Base-by-base conservation (phyloP, 2,888 invertebrate species). In the Parnassius smintheus region DNA sequence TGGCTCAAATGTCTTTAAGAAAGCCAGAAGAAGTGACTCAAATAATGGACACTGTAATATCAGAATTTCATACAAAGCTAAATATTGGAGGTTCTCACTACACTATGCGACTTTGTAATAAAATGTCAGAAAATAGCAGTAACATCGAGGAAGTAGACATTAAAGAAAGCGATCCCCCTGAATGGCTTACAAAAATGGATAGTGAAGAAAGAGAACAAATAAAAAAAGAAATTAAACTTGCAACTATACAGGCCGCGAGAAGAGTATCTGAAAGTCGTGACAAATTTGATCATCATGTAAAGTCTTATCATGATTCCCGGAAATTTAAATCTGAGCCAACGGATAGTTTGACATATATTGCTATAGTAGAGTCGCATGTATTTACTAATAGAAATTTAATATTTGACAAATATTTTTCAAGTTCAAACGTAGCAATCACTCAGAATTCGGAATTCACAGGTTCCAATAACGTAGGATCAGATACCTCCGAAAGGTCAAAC, bases 291-390 rank as follows among this genome's bases (percentile, higher is more conserved):
- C 2, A 25, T 4, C 7, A 25, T 25, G n/a, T 13, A 12, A 25
- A 1, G 13, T 51, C 50, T 35, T 35, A 41, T 25, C 13, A 56
- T 12, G 22, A 56, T 50, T 9, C 13, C 2, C 9, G n/a, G 7
- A 45, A 55, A 2, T 12, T 42, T 0, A 52, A 58, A 50, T 48
- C 9, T 22, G 50, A 52, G 10, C 51, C 45, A 8, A 22, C 51
- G 9, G 59, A 59, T 9, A 22, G 61, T n/a, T 45, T 70, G 64
- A 88, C 77, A 57, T 91, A 91, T 53, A 67, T 88, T 51, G 91
- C 90, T 2, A 80, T 86, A 46, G 90, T 91, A n/a, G 88, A 91
- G 68, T 77, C 91, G 4, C 91, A 91, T 61, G 85, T 87, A 8
- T 91, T 86, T 35, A 89, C 91, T 2, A 90, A 91, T 51, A 81